A percentile compares a stretch with the other conserved stretches of the same genome.
Evolutionary conservation across 2,888 invertebrate species (phyloP).

Genomic region (Drosophila prolongata): DNA sequence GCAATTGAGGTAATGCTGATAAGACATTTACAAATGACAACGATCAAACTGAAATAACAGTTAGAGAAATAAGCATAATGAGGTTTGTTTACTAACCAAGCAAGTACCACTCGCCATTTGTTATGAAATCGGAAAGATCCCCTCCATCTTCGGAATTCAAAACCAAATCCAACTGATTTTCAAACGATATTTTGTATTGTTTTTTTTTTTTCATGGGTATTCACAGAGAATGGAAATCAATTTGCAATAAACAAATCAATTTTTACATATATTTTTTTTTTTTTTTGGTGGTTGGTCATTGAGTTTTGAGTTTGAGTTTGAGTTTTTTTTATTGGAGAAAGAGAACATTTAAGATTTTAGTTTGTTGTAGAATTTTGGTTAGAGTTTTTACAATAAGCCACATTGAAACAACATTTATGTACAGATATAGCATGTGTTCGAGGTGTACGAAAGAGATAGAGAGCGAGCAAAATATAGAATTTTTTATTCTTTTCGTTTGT

Average conservation of each 20-base stretch:
- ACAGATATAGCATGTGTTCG: constrained; percentile 72
- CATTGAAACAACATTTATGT: constrained; percentile 79
- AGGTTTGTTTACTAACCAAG: constrained; percentile 90
- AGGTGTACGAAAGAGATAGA: constrained; percentile 65
- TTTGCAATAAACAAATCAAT: constrained; percentile 55
- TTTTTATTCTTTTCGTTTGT: constrained; percentile 40
- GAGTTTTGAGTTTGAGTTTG: constrained; percentile 62
- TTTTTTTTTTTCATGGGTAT: constrained; percentile 40
- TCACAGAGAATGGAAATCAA: constrained; percentile 51
- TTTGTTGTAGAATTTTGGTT: constrained; percentile 49
- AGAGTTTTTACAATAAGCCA: constrained; percentile 60
- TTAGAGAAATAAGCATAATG: constrained; percentile 69
- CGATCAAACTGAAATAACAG: constrained; percentile 56
- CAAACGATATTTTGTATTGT: constrained; percentile 50
- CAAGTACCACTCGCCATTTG: constrained; percentile 99
- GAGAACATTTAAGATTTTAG: constrained; percentile 72
- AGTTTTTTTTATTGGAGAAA: constrained; percentile 61
- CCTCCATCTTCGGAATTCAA: constrained; percentile 97
- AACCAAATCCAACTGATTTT: constrained; percentile 95
- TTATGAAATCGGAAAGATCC: constrained; percentile 98
- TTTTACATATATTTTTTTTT: constrained; percentile 44
- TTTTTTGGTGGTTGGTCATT: constrained; percentile 59
- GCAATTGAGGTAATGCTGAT: constrained; percentile 23
- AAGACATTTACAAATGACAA: constrained; percentile 70
- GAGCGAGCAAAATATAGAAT: constrained; percentile 47